Conservation (phyloP, 2,797 vertebrate species). For the Alcedo quadribrachys region DNA sequence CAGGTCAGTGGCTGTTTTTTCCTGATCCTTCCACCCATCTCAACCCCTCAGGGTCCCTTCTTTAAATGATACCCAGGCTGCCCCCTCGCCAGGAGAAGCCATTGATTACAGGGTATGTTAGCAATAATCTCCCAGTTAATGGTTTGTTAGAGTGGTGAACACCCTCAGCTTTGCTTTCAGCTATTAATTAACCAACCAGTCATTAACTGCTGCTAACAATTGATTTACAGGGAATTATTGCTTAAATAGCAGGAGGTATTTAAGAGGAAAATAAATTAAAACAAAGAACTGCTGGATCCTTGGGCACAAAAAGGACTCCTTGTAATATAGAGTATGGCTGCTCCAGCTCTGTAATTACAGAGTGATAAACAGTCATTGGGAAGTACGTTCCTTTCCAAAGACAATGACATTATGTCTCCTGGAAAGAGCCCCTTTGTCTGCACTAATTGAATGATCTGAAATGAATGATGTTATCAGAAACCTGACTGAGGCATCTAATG, state of each 20-base stretch:
- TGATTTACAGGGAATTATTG: conserved; percentile 81
- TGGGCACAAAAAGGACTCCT: conserved; percentile 68
- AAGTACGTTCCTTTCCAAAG: conserved; percentile 65
- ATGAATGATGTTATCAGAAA: conserved; percentile 70
- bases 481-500: conserved; percentile 56
- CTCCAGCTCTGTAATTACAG: conserved; percentile 74
- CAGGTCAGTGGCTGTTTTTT: neutral
- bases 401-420: conserved; percentile 71
- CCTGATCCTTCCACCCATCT: neutral
- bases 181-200: conserved; percentile 83
- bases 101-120: conserved; percentile 61
- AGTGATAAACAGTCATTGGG: conserved; percentile 80
- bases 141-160: conserved; percentile 66
- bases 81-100: neutral
- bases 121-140: conserved; percentile 51
- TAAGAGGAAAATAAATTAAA: conserved; percentile 84
- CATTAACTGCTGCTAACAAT: conserved; percentile 82
- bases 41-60: conserved; percentile 5
- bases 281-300: conserved; percentile 77
- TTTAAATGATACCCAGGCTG: neutral
- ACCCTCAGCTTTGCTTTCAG: conserved; percentile 79
- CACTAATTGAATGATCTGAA: conserved; percentile 74
- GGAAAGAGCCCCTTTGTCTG: conserved; percentile 63
- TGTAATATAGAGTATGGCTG: conserved; percentile 66
- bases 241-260: conserved; percentile 80